Base-by-base conservation (phyloP, 2,797 vertebrate genomes). In the Trematomus bernacchii region DNA sequence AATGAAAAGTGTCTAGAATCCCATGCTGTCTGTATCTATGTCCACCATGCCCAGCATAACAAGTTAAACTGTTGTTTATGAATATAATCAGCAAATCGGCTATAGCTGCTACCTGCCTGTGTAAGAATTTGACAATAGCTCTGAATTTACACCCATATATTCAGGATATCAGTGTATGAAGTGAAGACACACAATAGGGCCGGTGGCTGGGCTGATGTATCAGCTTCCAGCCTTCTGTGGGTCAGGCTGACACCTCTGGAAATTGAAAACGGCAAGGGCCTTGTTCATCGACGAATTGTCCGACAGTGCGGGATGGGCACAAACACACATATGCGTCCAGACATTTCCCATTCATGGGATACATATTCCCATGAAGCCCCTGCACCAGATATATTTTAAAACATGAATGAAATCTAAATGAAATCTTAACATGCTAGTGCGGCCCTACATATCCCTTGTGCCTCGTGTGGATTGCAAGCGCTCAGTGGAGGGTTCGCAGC, bases 341-440 rank as follows among this genome's bases (percentile, higher is more conserved):
- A 70, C 87, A 86, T 88, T 85, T 92, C 77, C 82, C 91, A 92
- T 87, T 93, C 92, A 93, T 91, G 81, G 89, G 85, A 89, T 89
- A 86, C 86, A 89, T 87, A 91, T 90, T 80, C 76, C 71, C 71
- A 64, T 85, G 74, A 83, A 85, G 76, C 63, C 37, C 18, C 62
- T 3, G 52, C 30, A 37, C 48, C 0, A 71, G 67, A 88, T 86
- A 92, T 92, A 91, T 92, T 89, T 92, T 88, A 84, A 84, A 87
- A 88, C 90, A 91, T 93, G 90, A 94, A 93, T 94, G 89, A 89
- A 93, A 94, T 94, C 93, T 93, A 93, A 94, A 94, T 94, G 88
- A 91, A 92, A 94, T 94, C 93, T 93, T 85, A 88, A 91, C 89
- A 81, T 87, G 83, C 77, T 73, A 57, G 77, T 52, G 2, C n/a